phyloP scores from a whole-genome alignment of 2,797 vertebrate species.

The Anguilla megastoma region DNA sequence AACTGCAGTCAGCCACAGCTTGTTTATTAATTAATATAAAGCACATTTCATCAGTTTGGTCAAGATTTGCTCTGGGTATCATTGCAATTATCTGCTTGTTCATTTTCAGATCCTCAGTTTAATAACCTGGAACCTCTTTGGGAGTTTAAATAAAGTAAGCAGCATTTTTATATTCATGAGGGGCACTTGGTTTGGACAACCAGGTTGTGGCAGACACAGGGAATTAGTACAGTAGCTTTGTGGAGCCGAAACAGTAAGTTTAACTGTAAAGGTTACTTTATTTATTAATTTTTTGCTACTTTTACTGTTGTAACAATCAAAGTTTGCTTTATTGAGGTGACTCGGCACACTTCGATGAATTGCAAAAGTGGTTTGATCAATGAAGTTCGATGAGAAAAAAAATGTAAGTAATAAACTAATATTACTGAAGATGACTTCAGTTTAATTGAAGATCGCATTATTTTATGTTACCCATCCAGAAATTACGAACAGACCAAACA shows the following conservation, averaged over 20 bases:
- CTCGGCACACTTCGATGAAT: not conserved
- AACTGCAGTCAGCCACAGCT: conserved; percentile 71
- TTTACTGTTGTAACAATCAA: not conserved
- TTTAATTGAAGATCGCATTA: not conserved
- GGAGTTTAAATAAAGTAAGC: conserved; percentile 11
- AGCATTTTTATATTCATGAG: no score
- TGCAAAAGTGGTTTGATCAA: not conserved
- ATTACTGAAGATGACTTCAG: not conserved
- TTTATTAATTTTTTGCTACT: not conserved
- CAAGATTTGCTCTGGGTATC: conserved; percentile 45
- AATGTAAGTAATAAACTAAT: not conserved
- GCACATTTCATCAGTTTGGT: conserved; percentile 70
- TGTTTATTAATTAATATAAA: conserved; percentile 68
- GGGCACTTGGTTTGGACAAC: not conserved
- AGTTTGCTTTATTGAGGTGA: not conserved
- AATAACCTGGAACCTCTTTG: conserved; percentile 3
- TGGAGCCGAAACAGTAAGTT: not conserved
- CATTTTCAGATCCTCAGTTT: conserved; percentile 18
- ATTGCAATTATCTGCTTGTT: conserved; percentile 24
- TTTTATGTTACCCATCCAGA: not conserved
- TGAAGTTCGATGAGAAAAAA: not conserved
- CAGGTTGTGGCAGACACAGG: not conserved
- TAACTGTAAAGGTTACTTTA: no score
- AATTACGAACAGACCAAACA: not conserved
- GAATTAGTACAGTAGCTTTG: not conserved